Evolutionary conservation across 2,797 vertebrate genomes (phyloP).

Genomic region (Phylloscopus collybita): DNA sequence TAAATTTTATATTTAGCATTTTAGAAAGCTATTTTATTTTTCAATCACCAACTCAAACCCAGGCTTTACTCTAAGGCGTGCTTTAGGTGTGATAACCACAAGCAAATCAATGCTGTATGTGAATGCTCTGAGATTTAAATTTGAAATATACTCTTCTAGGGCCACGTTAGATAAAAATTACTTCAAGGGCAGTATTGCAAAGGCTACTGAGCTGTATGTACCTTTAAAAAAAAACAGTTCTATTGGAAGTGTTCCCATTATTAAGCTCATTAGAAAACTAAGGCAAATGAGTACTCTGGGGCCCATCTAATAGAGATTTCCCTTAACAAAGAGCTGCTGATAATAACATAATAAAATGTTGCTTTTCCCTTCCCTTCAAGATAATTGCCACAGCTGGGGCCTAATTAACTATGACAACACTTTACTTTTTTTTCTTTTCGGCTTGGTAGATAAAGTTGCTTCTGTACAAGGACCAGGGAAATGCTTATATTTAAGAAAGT

Average conservation of each 20-base stretch:
- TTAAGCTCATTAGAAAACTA: background rate
- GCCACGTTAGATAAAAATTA: background rate
- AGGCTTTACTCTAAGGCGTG: fast-evolving
- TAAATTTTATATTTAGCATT: background rate
- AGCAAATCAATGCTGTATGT: background rate
- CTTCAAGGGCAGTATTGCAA: background rate
- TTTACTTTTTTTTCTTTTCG: background rate
- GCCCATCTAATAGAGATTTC: background rate
- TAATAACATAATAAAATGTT: background rate
- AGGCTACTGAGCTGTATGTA: background rate
- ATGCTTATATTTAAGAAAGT: background rate
- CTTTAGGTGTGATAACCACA: background rate
- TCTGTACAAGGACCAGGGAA: background rate
- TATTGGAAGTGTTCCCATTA: background rate
- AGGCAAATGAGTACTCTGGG: background rate
- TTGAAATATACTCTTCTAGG: background rate
- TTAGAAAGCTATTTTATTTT: background rate
- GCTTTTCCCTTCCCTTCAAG: background rate
- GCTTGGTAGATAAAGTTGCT: background rate
- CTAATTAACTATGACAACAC: background rate
- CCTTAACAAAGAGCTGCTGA: background rate
- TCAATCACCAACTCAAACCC: background rate
- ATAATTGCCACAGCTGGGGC: background rate
- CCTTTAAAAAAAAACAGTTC: background rate
- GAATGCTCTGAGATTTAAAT: background rate